Percentiles rank a stretch among this genome's conserved stretches.
Evolutionary conservation across 2,113 vertebrate genomes (phyloP).

Genomic region (Antennarius striatus): DNA sequence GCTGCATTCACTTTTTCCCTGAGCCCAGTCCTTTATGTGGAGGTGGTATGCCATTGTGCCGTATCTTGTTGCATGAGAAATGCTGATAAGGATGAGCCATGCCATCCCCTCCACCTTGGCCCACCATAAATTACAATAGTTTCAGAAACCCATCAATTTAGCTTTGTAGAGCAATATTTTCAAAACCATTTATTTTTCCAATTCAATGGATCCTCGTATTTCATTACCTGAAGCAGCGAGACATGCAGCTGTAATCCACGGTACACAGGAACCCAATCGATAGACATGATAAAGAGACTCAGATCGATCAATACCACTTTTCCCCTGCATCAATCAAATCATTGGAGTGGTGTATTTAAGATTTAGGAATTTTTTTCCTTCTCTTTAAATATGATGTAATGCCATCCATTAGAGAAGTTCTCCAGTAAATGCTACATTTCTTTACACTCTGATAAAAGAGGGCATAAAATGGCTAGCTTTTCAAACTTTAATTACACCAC

Average conservation of each 20-base stretch:
- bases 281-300: constrained; percentile 62
- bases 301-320: constrained; percentile 58
- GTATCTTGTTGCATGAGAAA: constrained; percentile 75
- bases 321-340: constrained; percentile 37
- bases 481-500: constrained; percentile 31
- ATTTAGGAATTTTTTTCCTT: constrained; percentile 5
- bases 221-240: constrained; percentile 58
- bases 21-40: constrained; percentile 29
- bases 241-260: constrained; percentile 43
- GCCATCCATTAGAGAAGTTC: background rate
- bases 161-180: constrained; percentile 72
- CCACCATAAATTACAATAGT: constrained; percentile 67
- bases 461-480: constrained; percentile 6
- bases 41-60: constrained; percentile 11
- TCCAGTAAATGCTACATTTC: background rate
- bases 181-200: constrained; percentile 64
- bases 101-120: constrained; percentile 51
- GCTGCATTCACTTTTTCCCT: constrained; percentile 42
- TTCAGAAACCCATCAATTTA: constrained; percentile 58
- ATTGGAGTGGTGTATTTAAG: background rate
- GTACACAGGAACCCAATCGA: constrained; percentile 48
- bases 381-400: background rate
- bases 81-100: constrained; percentile 66
- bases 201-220: constrained; percentile 68
- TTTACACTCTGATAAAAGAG: background rate